These are phyloP conservation scores for Acropternis orthonyx DNA, from an alignment of 2,797 vertebrate genomes.

Conservation along the genomic window DNA sequence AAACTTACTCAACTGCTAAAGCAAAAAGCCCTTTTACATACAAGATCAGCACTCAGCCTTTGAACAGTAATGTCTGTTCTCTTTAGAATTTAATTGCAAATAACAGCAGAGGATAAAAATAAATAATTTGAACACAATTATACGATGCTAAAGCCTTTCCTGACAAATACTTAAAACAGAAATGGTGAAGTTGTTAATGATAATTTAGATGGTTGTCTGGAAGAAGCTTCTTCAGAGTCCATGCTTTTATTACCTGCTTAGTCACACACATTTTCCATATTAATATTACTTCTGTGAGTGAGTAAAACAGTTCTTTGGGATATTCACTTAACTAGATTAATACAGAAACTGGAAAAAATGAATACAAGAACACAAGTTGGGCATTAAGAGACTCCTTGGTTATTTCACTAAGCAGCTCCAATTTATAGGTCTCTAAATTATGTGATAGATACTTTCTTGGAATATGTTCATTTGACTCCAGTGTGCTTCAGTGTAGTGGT, in stretches of 20 bases:
- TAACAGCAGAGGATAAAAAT: slow-evolving; percentile 36
- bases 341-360: slow-evolving; percentile 5
- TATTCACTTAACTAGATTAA: slow-evolving; percentile 13
- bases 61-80: not conserved
- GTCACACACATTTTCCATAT: slow-evolving; percentile 14
- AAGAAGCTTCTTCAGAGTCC: not conserved
- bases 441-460: not conserved
- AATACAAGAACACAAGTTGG: not conserved
- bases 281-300: slow-evolving; percentile 36
- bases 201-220: slow-evolving; percentile 31
- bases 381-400: not conserved
- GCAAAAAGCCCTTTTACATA: slow-evolving; percentile 17
- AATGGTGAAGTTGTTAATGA: slow-evolving; percentile 13
- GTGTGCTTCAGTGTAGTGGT: not conserved
- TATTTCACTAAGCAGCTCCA: not conserved
- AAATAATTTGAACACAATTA: slow-evolving; percentile 38
- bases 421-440: not conserved
- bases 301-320: slow-evolving; percentile 5
- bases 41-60: slow-evolving; percentile 32
- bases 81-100: slow-evolving; percentile 29
- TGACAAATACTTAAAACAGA: slow-evolving; percentile 37
- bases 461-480: not conserved
- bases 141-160: slow-evolving; percentile 24
- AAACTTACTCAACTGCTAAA: not conserved
- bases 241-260: slow-evolving; percentile 13